Base-by-base conservation (phyloP, 2,888 invertebrate genomes). In the Ochropacha duplaris region DNA sequence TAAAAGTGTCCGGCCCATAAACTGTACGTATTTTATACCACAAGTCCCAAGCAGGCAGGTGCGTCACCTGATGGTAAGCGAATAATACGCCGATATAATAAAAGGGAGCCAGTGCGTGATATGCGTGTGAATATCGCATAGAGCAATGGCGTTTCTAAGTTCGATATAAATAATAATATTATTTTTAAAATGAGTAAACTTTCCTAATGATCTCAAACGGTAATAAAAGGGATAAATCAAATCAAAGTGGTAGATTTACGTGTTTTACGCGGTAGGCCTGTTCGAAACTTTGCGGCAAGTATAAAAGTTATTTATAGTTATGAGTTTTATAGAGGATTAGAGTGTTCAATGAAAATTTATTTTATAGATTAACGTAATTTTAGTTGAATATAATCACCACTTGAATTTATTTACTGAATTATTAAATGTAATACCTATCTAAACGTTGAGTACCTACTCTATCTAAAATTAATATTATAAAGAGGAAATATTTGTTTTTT, bases 101-200 rank as follows among this genome's bases (percentile, higher is more conserved):
- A 28, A 9, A 28, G 2, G 11, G 28, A 28, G 8, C 11, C 0
- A 9, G 8, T 28, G 8, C 9, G 9, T 28, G 9, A 28, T 2
- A 28, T 26, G 26, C 26, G 26, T 26, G 28, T 11, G 9, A 28
- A 28, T 28, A 28, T 9, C 28, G 28, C 28, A 28, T 28, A 36
- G 2, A 4, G n/a, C n/a, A 36, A 36, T 14, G 5, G 4, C n/a
- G 9, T 34, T 34, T 36, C 14, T n/a, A 36, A n/a, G 36, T 5
- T 14, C n/a, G 14, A 0, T 36, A 39, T 39, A 16, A 39, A 16
- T 16, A 3, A 44, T 44, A 19, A 50, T 51, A 54, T 54, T 52
- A 59, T 59, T 59, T 61, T 61, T 54, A 59, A 59, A 64, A 64
- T 55, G 61, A 61, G 64, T 54, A 64, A 64, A 64, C 50, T 64